Base-by-base conservation (phyloP, 2,888 invertebrate genomes). In the Labia minor region DNA sequence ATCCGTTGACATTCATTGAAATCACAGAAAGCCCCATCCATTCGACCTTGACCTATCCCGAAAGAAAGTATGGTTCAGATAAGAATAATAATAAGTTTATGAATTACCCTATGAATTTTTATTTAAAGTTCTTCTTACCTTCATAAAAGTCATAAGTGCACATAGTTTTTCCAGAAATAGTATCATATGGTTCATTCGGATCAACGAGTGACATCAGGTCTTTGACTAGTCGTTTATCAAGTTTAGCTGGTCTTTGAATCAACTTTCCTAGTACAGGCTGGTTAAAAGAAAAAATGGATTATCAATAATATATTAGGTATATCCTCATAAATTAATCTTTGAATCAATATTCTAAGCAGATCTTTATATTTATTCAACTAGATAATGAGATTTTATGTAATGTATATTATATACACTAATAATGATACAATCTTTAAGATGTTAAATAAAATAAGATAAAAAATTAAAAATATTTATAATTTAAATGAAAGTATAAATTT, bases 121-220 rank as follows among this genome's bases (percentile, higher is more conserved):
- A 33, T 33, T 33, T 8, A 33, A 64, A 14, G 64, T 21, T 64
- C 65, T 68, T 67, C 73, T 71, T 77, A 88, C 91, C 95, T 85
- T 99, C 98, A 77, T 98, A 99, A 77, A 99, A 99, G 78, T 98
- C 98, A 75, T 93, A 89, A 10, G 97, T 92, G 79, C 97, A 96
- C 86, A 97, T 88, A 0, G 98, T 99, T 76, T 90, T 93, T 63
- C 98, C 99, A 65, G 85, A 83, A 49, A 93, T 85, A 0, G 92
- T 92, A 66, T 92, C 89, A 76, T 92, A 94, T 0, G 91, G 92
- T 75, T 92, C 90, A 73, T 89, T 88, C 1, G 82, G 82, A 73
- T 87, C 85, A 0, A 89, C 84, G 68, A 94, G 79, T 0, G 84
- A 83, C 74, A 88, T 86, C 65, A 99, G 78, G 74, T 95, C 94